A percentile compares a stretch with the other conserved stretches of the same genome.
These are phyloP conservation scores for Drosophila mettleri DNA, from an alignment of 2,888 invertebrate genomes.

Conservation along the genomic window DNA sequence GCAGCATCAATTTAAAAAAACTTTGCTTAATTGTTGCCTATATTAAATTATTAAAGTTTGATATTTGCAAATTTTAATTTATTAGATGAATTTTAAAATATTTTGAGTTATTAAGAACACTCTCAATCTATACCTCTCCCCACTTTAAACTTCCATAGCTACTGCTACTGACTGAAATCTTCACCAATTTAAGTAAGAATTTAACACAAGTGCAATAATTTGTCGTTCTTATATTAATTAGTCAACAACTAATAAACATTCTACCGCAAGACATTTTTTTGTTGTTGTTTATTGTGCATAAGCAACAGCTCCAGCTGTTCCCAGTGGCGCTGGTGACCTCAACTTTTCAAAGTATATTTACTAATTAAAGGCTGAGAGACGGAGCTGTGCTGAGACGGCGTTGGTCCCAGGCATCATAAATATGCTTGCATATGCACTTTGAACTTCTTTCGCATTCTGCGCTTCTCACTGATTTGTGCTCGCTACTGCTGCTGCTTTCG, in stretches of 20 bases:
- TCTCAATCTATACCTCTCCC: too few species aligned
- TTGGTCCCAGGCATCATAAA: slow-evolving; percentile 46
- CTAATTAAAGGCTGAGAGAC: slow-evolving; percentile 62
- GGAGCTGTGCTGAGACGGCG: slow-evolving; percentile 20
- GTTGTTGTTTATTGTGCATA: slow-evolving; percentile 1
- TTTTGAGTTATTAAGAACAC: too few species aligned
- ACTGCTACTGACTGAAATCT: neutral
- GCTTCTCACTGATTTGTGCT: slow-evolving; percentile 1
- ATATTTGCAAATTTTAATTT: too few species aligned
- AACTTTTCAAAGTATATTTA: slow-evolving; percentile 42
- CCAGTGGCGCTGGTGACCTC: slow-evolving; percentile 4
- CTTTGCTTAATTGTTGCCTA: too few species aligned
- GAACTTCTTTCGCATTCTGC: slow-evolving; percentile 26
- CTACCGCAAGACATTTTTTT: neutral
- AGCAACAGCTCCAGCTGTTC: neutral
- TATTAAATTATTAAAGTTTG: too few species aligned
- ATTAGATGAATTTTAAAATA: too few species aligned
- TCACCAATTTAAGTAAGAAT: neutral
- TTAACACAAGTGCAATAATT: neutral
- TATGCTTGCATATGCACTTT: slow-evolving; percentile 50
- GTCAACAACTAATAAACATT: neutral
- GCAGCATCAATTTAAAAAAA: too few species aligned
- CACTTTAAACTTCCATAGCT: neutral
- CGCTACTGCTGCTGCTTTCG: slow-evolving; percentile 1
- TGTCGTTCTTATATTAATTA: neutral